Evolutionary conservation across 1,140 invertebrate genomes (phyloP).

Genomic region (Diplogasteroides magnus): DNA sequence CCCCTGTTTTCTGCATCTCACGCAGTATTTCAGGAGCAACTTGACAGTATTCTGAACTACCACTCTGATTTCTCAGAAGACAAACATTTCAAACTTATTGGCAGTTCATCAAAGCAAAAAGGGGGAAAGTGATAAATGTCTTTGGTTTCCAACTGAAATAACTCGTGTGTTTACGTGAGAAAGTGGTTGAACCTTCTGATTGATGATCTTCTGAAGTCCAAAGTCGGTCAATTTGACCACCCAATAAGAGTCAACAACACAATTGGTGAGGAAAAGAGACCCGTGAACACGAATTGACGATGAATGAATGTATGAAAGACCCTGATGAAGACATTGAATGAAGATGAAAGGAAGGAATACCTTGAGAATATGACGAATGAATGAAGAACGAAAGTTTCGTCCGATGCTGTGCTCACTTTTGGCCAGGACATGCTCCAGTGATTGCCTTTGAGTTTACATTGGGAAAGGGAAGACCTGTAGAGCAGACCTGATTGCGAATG

Average conservation of each 20-base stretch:
- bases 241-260: conserved; percentile 26
- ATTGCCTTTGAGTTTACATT: conserved; percentile 8
- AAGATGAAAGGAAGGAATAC: neutral
- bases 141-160: conserved; percentile 16
- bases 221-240: conserved; percentile 24
- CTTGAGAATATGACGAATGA: conserved; percentile 23
- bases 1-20: conserved; percentile 6
- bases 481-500: neutral
- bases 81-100: conserved; percentile 5
- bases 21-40: conserved; percentile 15
- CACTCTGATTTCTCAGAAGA: neutral
- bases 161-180: too few relatives aligned
- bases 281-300: conserved; percentile 18
- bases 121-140: conserved; percentile 7
- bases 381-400: conserved; percentile 25
- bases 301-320: conserved; percentile 17
- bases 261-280: conserved; percentile 20
- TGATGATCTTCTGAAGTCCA: conserved; percentile 14
- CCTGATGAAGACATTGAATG: conserved; percentile 9
- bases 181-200: conserved; percentile 10
- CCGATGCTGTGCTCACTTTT: conserved; percentile 18
- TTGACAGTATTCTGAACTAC: conserved; percentile 22
- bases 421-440: conserved; percentile 18
- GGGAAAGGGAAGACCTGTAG: neutral
- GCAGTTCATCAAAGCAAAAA: conserved; percentile 13